These are phyloP conservation scores for Pristionchus arcanus DNA, from an alignment of 2,888 invertebrate species.

Conservation along the genomic window DNA sequence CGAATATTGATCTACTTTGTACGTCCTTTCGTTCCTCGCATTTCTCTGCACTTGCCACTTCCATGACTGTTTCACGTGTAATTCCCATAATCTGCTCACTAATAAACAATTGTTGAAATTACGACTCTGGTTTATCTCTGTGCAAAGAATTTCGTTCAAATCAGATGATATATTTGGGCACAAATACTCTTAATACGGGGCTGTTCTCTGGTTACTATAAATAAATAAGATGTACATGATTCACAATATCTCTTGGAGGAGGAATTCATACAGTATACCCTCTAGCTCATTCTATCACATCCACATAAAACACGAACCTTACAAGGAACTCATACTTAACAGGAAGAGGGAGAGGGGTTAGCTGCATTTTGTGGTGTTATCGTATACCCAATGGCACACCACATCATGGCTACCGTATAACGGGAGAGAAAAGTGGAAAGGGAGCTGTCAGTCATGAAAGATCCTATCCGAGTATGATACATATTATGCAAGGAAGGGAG, in stretches of 20 bases:
- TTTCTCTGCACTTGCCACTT: slow-evolving; percentile 49
- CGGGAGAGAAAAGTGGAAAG: background rate
- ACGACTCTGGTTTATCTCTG: slow-evolving; percentile 32
- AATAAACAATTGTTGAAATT: slow-evolving; percentile 4
- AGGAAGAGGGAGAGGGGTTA: background rate
- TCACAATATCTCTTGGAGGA: slow-evolving; percentile 30
- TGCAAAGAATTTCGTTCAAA: slow-evolving; percentile 44
- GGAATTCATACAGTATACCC: slow-evolving; percentile 45
- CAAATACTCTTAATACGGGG: slow-evolving; percentile 7
- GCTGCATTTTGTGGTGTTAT: slow-evolving; percentile 34
- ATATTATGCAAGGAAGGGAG: slow-evolving; percentile 34
- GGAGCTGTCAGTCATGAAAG: slow-evolving; percentile 33
- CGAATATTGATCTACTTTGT: slow-evolving; percentile 18
- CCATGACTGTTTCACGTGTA: slow-evolving; percentile 42
- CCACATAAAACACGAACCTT: slow-evolving; percentile 24
- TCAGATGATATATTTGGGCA: slow-evolving; percentile 16
- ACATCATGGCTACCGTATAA: slow-evolving; percentile 34
- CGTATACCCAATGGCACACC: slow-evolving; percentile 32
- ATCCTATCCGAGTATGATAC: slow-evolving; percentile 39
- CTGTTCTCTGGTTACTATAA: slow-evolving; percentile 10
- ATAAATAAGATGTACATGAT: slow-evolving; percentile 37
- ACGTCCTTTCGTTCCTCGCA: slow-evolving; percentile 28
- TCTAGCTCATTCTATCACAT: slow-evolving; percentile 43
- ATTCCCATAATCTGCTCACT: slow-evolving; percentile 29
- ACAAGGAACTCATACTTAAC: background rate